Conservation (phyloP, 2,888 invertebrate genomes). For the Branchipolynoe longqiensis region DNA sequence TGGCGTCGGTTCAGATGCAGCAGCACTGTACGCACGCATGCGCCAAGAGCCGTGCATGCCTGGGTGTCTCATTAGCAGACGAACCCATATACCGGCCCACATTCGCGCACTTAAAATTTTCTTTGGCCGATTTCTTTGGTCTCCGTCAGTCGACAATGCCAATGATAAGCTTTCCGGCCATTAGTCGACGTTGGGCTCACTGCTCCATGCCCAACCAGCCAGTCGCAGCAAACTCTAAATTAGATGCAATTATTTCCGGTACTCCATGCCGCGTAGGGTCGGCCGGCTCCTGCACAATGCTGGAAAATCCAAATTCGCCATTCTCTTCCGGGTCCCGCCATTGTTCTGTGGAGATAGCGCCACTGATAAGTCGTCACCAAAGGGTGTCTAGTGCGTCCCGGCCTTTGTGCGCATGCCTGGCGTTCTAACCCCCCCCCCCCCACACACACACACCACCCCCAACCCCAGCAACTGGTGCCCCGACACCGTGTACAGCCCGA, state of each 20-base stretch:
- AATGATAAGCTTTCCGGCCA: no score
- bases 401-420: slow-evolving; percentile 21
- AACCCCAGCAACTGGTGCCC: not conserved
- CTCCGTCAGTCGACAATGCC: no score
- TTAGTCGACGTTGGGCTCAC: no score
- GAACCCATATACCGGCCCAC: not conserved
- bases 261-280: not conserved
- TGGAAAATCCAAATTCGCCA: slow-evolving; percentile 45
- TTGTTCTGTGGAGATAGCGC: slow-evolving; percentile 39
- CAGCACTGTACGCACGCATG: no score
- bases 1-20: no score
- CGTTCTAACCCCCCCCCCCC: not conserved
- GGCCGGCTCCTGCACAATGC: not conserved
- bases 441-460: not conserved
- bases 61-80: slow-evolving; percentile 29
- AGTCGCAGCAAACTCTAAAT: slow-evolving; percentile 19
- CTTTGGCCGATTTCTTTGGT: not conserved
- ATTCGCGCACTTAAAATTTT: slow-evolving; percentile 40
- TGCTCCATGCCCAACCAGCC: no score
- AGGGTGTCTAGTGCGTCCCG: slow-evolving; percentile 30
- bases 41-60: slow-evolving; percentile 11
- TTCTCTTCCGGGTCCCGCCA: slow-evolving; percentile 24
- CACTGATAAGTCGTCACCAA: slow-evolving; percentile 29
- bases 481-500: not conserved
- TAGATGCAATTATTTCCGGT: slow-evolving; percentile 56